phyloP scores from a whole-genome alignment of 2,113 vertebrate genomes.

The Gadus macrocephalus region DNA sequence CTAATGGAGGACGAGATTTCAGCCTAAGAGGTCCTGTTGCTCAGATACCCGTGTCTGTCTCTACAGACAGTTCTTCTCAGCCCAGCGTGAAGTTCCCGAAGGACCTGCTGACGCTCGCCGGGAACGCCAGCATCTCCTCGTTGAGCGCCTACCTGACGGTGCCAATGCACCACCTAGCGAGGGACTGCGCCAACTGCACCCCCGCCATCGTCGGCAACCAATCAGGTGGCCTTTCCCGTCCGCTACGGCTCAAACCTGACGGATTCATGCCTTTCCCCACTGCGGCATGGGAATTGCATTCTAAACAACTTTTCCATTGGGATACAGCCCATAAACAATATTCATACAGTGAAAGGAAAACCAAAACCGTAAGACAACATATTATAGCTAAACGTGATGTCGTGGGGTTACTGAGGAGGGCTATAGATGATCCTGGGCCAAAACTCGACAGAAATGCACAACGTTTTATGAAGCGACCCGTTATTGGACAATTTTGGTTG shows the following conservation, averaged over 20 bases:
- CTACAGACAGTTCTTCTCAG: slow-evolving; percentile 83
- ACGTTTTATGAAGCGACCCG: too few relatives aligned
- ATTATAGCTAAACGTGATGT: too few relatives aligned
- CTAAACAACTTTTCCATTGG: slow-evolving; percentile 2
- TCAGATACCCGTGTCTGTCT: background rate
- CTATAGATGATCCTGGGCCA: too few relatives aligned
- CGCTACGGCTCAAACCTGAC: background rate
- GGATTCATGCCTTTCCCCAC: too few relatives aligned
- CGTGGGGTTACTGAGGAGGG: too few relatives aligned
- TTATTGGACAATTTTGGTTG: too few relatives aligned
- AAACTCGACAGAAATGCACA: too few relatives aligned
- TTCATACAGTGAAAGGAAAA: too few relatives aligned
- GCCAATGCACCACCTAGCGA: slow-evolving; percentile 77
- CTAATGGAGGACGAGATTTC: too few relatives aligned
- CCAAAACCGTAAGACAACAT: too few relatives aligned
- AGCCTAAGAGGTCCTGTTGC: too few relatives aligned
- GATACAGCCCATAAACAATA: too few relatives aligned
- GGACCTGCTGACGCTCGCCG: slow-evolving; percentile 75
- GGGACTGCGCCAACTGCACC: slow-evolving; percentile 79
- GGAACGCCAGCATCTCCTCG: slow-evolving; percentile 75
- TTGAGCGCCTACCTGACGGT: slow-evolving; percentile 85
- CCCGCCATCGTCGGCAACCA: slow-evolving; percentile 78
- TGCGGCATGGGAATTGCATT: background rate
- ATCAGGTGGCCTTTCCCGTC: slow-evolving; percentile 70
- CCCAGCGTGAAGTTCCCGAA: slow-evolving; percentile 87